Conservation (phyloP, 2,888 invertebrate genomes). For the Bedellia somnulentella region DNA sequence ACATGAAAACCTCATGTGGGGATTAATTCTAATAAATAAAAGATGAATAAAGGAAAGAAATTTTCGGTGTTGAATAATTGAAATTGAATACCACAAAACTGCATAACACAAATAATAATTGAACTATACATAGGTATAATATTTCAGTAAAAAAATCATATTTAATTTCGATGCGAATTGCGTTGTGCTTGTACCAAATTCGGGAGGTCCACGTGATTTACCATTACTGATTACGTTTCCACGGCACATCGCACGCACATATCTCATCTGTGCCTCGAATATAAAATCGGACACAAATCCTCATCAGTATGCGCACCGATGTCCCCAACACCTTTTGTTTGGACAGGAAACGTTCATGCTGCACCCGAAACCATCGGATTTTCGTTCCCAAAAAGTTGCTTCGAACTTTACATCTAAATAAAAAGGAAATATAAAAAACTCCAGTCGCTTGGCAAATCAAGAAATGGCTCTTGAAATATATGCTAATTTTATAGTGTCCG, state of each 20-base stretch:
- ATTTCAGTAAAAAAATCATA: no score
- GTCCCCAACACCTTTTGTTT: conserved; percentile 49
- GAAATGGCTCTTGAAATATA: conserved; percentile 51
- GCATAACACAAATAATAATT: no score
- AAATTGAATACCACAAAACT: no score
- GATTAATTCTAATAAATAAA: no score
- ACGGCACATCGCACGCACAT: conserved; percentile 29
- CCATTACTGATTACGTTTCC: conserved; percentile 48
- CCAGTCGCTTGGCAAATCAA: conserved; percentile 25
- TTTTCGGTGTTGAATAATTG: no score
- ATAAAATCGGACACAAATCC: conserved; percentile 23
- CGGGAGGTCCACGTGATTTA: no score
- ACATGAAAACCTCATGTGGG: no score
- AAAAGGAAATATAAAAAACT: conserved; percentile 32
- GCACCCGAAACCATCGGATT: conserved; percentile 41
- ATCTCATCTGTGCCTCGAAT: conserved; percentile 27
- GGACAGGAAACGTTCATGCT: conserved; percentile 49
- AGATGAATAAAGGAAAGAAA: no score
- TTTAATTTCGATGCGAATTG: no score
- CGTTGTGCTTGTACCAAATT: no score
- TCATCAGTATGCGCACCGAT: conserved; percentile 43
- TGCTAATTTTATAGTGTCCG: conserved; percentile 54
- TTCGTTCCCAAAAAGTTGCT: conserved; percentile 29
- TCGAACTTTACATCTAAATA: conserved; percentile 22
- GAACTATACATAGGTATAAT: no score